phyloP scores from a whole-genome alignment of 1,140 invertebrate genomes.

The Caerostris darwini region DNA sequence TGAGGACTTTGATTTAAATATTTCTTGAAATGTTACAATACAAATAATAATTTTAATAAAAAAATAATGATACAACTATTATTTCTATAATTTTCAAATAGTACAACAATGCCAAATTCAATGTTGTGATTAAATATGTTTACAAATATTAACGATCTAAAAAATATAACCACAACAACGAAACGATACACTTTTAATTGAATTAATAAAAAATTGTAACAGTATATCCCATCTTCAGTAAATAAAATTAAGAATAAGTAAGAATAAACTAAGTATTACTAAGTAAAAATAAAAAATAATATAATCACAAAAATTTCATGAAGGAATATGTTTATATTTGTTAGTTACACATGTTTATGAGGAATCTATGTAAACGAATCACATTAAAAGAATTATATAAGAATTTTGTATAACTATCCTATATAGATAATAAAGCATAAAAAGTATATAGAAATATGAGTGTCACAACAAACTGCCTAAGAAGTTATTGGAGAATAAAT shows the following conservation, averaged over 20 bases:
- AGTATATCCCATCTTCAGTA: conserved; percentile 12
- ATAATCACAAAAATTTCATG: not conserved
- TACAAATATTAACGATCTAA: not conserved
- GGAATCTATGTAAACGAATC: not conserved
- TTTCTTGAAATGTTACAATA: too few relatives aligned
- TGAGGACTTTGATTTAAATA: too few relatives aligned
- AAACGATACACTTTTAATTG: not conserved
- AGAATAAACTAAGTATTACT: too few relatives aligned
- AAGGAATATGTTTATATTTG: not conserved
- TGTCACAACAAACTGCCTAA: not conserved
- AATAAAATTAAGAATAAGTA: not conserved
- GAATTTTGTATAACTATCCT: not conserved
- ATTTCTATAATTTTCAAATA: conserved; percentile 26
- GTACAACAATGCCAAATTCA: not conserved
- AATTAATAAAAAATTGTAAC: not conserved
- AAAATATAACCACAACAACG: not conserved
- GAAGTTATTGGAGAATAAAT: not conserved
- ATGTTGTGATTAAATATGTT: not conserved
- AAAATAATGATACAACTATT: not conserved
- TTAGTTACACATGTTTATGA: not conserved
- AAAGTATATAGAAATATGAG: not conserved
- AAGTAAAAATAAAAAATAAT: not conserved
- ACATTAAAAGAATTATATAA: not conserved
- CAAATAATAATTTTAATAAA: too few relatives aligned
- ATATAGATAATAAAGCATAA: not conserved